These are phyloP conservation scores for Melanotaenia nigrans DNA, from an alignment of 2,797 vertebrate genomes.

Conservation along the genomic window DNA sequence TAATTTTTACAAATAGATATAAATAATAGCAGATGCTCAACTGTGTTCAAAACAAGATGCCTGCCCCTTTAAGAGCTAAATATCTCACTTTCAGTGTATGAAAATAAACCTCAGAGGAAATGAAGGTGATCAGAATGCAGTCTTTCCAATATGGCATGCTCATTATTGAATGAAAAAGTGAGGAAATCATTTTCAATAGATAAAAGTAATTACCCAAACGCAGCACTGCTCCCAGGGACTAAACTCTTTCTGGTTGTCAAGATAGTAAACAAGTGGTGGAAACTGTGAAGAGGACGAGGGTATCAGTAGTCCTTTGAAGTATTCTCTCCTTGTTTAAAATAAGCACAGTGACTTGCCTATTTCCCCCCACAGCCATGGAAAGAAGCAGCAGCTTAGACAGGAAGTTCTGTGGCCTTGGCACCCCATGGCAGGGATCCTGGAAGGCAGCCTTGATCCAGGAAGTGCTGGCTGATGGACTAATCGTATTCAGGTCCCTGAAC, in stretches of 20 bases:
- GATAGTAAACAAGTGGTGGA: constrained; percentile 70
- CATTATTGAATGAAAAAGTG: constrained; percentile 32
- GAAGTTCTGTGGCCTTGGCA: constrained; percentile 70
- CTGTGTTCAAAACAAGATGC: not conserved
- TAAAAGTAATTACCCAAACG: constrained; percentile 58
- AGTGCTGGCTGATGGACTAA: constrained; percentile 62
- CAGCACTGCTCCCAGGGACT: constrained; percentile 49
- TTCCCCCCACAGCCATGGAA: constrained; percentile 32
- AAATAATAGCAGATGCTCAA: too few relatives aligned
- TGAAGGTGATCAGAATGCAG: constrained; percentile 49
- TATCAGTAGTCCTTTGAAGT: constrained; percentile 70
- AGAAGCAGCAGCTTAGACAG: constrained; percentile 59
- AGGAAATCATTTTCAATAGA: constrained; percentile 41
- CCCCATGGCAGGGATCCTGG: constrained; percentile 57
- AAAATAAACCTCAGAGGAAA: constrained; percentile 38
- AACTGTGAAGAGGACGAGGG: constrained; percentile 53
- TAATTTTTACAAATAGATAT: too few relatives aligned
- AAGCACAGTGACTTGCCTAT: constrained; percentile 68
- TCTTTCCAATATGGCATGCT: constrained; percentile 44
- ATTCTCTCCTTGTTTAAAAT: constrained; percentile 55
- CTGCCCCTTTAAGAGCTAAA: not conserved
- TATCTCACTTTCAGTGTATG: constrained; percentile 39
- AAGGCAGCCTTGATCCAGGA: constrained; percentile 67
- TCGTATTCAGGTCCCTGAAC: constrained; percentile 75
- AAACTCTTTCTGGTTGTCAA: constrained; percentile 62